phyloP scores from a whole-genome alignment of 1,140 invertebrate genomes.

The Elymnias hypermnestra region DNA sequence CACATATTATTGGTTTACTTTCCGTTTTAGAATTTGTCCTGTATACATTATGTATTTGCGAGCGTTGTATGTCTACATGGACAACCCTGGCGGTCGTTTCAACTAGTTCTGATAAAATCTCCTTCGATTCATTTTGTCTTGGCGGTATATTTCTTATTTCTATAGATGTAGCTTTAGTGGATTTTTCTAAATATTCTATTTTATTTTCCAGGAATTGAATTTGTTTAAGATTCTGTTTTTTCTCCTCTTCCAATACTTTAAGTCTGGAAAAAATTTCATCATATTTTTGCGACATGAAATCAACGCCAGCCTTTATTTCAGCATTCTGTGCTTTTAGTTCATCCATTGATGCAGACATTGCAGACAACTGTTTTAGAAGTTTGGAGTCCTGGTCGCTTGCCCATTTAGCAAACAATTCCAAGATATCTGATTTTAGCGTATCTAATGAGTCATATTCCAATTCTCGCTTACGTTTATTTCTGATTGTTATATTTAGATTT shows the following conservation, averaged over 20 bases:
- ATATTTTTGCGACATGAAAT: conserved; percentile 4
- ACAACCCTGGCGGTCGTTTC: background rate
- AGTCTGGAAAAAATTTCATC: background rate
- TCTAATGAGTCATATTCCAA: too few species aligned
- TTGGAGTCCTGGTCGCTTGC: too few species aligned
- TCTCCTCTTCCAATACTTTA: background rate
- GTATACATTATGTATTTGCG: conserved; percentile 5
- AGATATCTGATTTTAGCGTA: too few species aligned
- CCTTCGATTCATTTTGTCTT: conserved; percentile 2
- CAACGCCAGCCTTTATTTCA: background rate
- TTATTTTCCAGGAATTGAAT: conserved; percentile 10
- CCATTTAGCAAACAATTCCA: too few species aligned
- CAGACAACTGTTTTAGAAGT: too few species aligned
- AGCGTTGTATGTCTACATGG: background rate
- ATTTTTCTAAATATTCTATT: conserved; percentile 9
- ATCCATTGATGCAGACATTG: too few species aligned
- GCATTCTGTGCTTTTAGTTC: too few species aligned
- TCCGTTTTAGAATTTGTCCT: conserved; percentile 4
- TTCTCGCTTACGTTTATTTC: too few species aligned
- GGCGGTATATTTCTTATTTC: conserved; percentile 14
- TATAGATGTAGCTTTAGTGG: too few species aligned
- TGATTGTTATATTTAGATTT: too few species aligned
- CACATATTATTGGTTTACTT: conserved; percentile 5
- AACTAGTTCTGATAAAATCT: background rate
- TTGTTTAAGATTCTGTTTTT: background rate